A percentile compares a stretch with the other conserved stretches of the same genome.
phyloP scores from a whole-genome alignment of 2,797 vertebrate genomes.

The Prunella strophiata region DNA sequence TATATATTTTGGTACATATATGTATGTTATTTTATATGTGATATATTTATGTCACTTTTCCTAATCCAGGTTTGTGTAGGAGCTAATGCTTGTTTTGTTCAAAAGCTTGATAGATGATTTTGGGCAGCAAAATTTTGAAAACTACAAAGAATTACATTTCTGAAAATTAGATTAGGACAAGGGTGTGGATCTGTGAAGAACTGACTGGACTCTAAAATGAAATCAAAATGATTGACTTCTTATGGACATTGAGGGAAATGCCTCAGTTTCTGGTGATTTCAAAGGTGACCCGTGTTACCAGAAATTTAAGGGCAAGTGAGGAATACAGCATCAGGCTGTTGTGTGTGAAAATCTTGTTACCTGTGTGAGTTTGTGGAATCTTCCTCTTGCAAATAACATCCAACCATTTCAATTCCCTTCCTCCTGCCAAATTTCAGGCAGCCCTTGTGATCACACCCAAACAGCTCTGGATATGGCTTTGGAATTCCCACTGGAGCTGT shows the following conservation, averaged over 20 bases:
- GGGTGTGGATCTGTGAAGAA: background rate
- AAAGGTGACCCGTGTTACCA: background rate
- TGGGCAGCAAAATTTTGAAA: background rate
- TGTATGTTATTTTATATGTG: background rate
- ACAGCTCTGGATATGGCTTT: background rate
- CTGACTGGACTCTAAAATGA: background rate
- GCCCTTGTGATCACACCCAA: background rate
- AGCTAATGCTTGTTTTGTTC: background rate
- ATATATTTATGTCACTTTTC: constrained; percentile 11
- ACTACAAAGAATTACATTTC: background rate
- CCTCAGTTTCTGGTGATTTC: background rate
- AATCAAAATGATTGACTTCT: background rate
- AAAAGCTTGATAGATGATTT: background rate
- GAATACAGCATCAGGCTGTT: background rate
- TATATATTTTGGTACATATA: background rate
- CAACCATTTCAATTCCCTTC: background rate
- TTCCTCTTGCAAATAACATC: background rate
- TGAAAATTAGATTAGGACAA: background rate
- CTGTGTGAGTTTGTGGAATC: background rate
- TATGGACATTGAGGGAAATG: background rate
- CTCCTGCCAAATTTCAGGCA: background rate
- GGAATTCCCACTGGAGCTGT: background rate
- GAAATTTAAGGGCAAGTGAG: background rate
- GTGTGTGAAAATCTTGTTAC: background rate
- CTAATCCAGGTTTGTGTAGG: background rate